Evolutionary conservation across 2,888 invertebrate genomes (phyloP), one percentile per base, ranked within the genome.

Genomic region (Coenonympha glycerion): DNA sequence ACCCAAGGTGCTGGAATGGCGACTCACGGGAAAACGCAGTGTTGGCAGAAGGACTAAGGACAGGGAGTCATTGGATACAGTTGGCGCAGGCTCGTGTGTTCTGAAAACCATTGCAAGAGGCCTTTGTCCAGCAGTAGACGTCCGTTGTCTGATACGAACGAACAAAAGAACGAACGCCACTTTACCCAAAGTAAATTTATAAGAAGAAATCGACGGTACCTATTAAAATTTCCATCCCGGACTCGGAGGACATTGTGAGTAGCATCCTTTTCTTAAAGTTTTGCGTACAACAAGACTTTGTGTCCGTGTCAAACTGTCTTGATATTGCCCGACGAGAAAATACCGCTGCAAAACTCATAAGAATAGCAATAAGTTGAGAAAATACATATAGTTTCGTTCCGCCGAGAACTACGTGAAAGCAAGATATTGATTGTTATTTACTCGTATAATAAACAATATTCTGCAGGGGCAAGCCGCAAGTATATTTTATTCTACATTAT

Each of bases 401-500:
- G 18, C 26, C 16, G 28, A 18, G 18, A 41, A 18, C n/a, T 18
- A 5, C 41, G 18, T 3, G n/a, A 18, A 28, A 41, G 28, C 18
- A 18, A 11, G 16, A 18, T 11, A 28, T 30, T 22, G 15, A 39
- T 24, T 18, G 18, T 28, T 18, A 41, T n/a, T n/a, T n/a, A n/a
- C n/a, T n/a, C n/a, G n/a, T 11, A 31, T 28, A 41, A 40, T 24
- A 6, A 24, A 40, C 26, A n/a, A n/a, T n/a, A 26, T 40, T 41
- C 26, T 28, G 18, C 6, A n/a, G n/a, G n/a, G n/a, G n/a, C n/a
- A n/a, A n/a, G n/a, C n/a, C n/a, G n/a, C n/a, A n/a, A n/a, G 9
- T 21, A 13, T 41, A 28, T 11, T 8, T 45, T 24, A 24, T 24
- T 42, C 19, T 31, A n/a, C 15, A 45, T 45, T 45, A 45, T 45